A percentile compares a stretch with the other conserved stretches of the same genome.
Conservation (phyloP, 2,113 vertebrate genomes). For the Archocentrus centrarchus region DNA sequence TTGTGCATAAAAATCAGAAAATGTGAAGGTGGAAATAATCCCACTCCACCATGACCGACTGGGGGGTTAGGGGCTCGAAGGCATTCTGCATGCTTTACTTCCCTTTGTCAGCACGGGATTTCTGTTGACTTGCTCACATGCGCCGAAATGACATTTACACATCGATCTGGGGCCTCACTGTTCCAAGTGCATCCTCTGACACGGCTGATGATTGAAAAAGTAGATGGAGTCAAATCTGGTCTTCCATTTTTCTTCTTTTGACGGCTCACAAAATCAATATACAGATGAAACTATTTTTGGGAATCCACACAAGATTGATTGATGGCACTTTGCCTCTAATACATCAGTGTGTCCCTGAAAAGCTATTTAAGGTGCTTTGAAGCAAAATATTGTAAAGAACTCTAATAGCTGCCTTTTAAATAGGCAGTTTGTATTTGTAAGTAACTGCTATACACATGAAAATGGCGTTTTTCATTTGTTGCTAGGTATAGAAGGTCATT, state of each 20-base stretch:
- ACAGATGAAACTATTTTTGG: conserved; percentile 32
- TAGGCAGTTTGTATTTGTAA: conserved; percentile 51
- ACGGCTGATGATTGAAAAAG: conserved; percentile 20
- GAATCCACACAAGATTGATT: conserved; percentile 38
- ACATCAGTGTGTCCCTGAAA: conserved; percentile 35
- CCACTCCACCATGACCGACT: conserved; percentile 5
- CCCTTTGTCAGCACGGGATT: conserved; percentile 4
- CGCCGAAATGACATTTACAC: conserved; percentile 20
- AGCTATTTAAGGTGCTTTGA: conserved; percentile 35
- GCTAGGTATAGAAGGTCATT: conserved; percentile 51
- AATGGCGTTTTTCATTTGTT: conserved; percentile 49
- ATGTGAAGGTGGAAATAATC: conserved; percentile 13
- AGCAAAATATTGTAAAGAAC: conserved; percentile 48
- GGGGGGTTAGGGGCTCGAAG: neutral
- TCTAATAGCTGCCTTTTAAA: conserved; percentile 36
- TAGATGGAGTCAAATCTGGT: conserved; percentile 59
- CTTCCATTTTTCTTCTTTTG: conserved; percentile 63
- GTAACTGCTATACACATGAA: conserved; percentile 54
- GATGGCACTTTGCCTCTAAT: conserved; percentile 48
- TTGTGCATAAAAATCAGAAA: conserved; percentile 22
- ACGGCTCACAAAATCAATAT: conserved; percentile 38
- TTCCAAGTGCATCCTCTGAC: conserved; percentile 11
- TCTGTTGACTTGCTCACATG: conserved; percentile 15
- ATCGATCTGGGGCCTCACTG: conserved; percentile 16
- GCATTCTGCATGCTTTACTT: conserved; percentile 13